Percentiles rank a stretch among this genome's conserved stretches.
These are phyloP conservation scores for Apamea epomidion DNA, from an alignment of 2,888 invertebrate genomes.

Conservation along the genomic window DNA sequence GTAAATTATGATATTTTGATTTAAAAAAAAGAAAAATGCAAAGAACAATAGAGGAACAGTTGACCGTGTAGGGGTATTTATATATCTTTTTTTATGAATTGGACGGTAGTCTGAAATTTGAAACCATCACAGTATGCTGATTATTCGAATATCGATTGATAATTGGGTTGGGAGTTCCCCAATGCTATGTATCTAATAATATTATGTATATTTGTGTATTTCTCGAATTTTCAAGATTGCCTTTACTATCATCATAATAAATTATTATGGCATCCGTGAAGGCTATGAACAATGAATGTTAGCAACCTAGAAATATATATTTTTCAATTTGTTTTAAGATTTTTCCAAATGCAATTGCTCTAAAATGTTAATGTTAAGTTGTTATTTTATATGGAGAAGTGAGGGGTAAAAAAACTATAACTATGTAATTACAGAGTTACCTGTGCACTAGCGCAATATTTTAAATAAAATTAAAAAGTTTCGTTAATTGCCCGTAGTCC, in stretches of 20 bases:
- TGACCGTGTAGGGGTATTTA: constrained; percentile 5
- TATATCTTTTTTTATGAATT: background rate
- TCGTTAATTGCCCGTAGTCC: no score
- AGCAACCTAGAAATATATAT: background rate
- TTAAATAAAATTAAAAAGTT: constrained; percentile 45
- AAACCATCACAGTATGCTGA: background rate
- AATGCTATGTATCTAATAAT: background rate
- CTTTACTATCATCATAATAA: background rate
- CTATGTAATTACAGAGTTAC: constrained; percentile 56
- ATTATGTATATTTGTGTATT: background rate
- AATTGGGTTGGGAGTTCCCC: background rate
- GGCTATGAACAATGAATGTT: constrained; percentile 39
- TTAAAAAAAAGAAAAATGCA: constrained; percentile 3
- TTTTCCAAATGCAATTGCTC: background rate
- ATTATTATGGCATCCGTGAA: background rate
- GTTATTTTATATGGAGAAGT: background rate
- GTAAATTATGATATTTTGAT: constrained; percentile 28
- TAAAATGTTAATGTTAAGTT: background rate
- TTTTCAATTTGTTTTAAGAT: background rate
- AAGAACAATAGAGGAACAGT: constrained; percentile 9
- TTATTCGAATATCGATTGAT: background rate
- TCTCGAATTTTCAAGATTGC: background rate
- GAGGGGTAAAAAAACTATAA: background rate
- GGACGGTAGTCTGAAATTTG: background rate
- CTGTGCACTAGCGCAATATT: constrained; percentile 65